Percentiles rank a stretch among this genome's conserved stretches.
phyloP scores from a whole-genome alignment of 2,888 invertebrate species.

The Salpingus planirostris region DNA sequence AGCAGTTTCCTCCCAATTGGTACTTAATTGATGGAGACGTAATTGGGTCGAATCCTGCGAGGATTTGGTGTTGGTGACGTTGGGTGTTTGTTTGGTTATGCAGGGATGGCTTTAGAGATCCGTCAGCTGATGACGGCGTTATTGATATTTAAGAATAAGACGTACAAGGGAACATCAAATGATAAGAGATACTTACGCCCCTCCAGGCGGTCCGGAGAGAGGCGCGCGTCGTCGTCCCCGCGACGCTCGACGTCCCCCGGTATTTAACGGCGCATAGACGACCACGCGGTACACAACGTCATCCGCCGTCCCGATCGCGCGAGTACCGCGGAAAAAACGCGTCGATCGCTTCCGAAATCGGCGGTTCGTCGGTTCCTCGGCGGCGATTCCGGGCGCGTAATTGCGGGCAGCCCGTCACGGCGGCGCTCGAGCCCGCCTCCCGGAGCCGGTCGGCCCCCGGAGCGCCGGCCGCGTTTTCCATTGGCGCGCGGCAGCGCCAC shows the following conservation, averaged over 20 bases:
- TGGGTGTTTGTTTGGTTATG: constrained; percentile 1
- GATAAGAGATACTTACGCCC: constrained; percentile 37
- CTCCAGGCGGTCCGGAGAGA: constrained; percentile 30
- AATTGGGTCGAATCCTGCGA: too few species aligned
- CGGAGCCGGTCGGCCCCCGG: constrained; percentile 37
- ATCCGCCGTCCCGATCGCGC: constrained; percentile 6
- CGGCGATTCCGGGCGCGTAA: constrained; percentile 37
- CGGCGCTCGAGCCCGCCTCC: constrained; percentile 36
- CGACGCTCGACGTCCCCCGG: constrained; percentile 34
- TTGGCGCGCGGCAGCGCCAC: constrained; percentile 37
- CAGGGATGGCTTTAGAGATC: neutral
- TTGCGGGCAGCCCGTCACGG: constrained; percentile 39
- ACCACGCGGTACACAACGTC: constrained; percentile 34
- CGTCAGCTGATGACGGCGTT: constrained; percentile 21
- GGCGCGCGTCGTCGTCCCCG: constrained; percentile 34
- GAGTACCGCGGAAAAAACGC: too few species aligned
- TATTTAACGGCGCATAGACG: constrained; percentile 36
- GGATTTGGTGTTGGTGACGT: too few species aligned
- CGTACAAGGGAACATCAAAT: constrained; percentile 30
- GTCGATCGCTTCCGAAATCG: too few species aligned
- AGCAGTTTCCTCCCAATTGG: too few species aligned
- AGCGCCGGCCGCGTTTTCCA: constrained; percentile 40
- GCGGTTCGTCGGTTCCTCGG: too few species aligned
- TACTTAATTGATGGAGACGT: too few species aligned
- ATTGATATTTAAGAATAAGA: constrained; percentile 26